Evolutionary conservation across 2,113 vertebrate genomes (phyloP), one percentile per base, ranked within the genome.

Genomic region (Oxygymnocypris stewartii): DNA sequence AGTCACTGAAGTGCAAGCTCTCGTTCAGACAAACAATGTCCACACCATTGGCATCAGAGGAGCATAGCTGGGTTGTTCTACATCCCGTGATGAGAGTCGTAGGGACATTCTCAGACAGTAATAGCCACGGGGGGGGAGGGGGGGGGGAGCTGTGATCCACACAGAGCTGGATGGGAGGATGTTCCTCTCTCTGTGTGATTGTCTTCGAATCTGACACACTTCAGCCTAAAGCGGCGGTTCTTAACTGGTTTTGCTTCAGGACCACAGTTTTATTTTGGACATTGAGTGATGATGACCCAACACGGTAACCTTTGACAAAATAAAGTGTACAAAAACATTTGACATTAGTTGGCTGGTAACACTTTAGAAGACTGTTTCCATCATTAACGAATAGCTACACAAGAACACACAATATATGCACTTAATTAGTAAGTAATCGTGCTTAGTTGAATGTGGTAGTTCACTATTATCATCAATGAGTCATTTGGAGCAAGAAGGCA

Each of bases 121-220:
- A 93, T 89, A 85, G 91, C 92, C 86, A 31, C 79, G 90, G 90
- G 90, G n/a, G n/a, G n/a, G n/a, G n/a, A n/a, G n/a, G 90, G 90
- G 90, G 91, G 89, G 77, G 86, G 44, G 84, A 83, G 74, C 79
- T 84, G 86, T 90, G 76, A 89, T 89, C 85, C 85, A 90, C 79
- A 79, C 63, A 89, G 88, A 57, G 71, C 77, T 37, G 87, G 31
- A 89, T 88, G 84, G 76, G 65, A 69, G 75, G 79, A 65, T 44
- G 57, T 54, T 76, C n/a, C 76, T 84, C 78, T 76, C 80, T 51
- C 65, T 37, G 9, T 84, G 13, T 84, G 73, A 69, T 73, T 88
- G 51, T 86, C 63, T 88, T 59, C 23, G 51, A 75, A 71, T 86
- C 59, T 84, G 76, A 84, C 82, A 71, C 61, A 79, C 82, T 79